These are phyloP conservation scores for Drosophila gaucha DNA, from an alignment of 2,888 invertebrate genomes.

Conservation along the genomic window DNA sequence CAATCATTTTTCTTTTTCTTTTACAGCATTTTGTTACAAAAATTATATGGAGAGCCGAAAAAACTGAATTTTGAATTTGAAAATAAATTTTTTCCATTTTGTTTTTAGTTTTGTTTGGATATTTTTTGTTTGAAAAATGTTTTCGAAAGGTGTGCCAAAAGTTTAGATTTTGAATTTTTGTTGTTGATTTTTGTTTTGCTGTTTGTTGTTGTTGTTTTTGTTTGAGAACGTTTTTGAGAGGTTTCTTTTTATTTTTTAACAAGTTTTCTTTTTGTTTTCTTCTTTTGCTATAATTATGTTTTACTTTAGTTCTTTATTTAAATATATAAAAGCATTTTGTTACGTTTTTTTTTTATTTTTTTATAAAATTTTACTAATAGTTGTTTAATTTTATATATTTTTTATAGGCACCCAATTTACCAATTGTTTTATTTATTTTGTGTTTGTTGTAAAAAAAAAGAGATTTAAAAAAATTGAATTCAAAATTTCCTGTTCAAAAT, in stretches of 20 bases:
- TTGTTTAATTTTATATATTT: constrained; percentile 70
- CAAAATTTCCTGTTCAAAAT: constrained; percentile 51
- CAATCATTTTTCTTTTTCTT: constrained; percentile 32
- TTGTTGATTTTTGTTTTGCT: constrained; percentile 38
- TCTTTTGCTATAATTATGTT: constrained; percentile 55
- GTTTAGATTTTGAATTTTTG: constrained; percentile 64
- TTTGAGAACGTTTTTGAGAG: constrained; percentile 85
- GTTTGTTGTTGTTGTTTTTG: constrained; percentile 52
- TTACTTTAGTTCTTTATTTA: constrained; percentile 61
- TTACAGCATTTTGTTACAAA: constrained; percentile 61
- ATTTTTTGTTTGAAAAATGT: constrained; percentile 73
- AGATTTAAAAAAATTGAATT: background rate
- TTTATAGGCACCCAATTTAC: constrained; percentile 84
- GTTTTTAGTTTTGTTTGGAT: constrained; percentile 17
- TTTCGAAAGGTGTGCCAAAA: constrained; percentile 83
- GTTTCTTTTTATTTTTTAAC: constrained; percentile 60
- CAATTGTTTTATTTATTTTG: constrained; percentile 71
- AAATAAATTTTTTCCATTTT: constrained; percentile 30
- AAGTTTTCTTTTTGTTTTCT: constrained; percentile 47
- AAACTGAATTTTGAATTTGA: constrained; percentile 82
- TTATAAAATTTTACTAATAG: constrained; percentile 83
- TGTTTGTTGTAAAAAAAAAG: constrained; percentile 2
- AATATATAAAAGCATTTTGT: constrained; percentile 67
- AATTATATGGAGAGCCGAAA: constrained; percentile 74
- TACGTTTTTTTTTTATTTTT: constrained; percentile 29